phyloP scores from a whole-genome alignment of 2,888 invertebrate species.

The Cephus spinipes region DNA sequence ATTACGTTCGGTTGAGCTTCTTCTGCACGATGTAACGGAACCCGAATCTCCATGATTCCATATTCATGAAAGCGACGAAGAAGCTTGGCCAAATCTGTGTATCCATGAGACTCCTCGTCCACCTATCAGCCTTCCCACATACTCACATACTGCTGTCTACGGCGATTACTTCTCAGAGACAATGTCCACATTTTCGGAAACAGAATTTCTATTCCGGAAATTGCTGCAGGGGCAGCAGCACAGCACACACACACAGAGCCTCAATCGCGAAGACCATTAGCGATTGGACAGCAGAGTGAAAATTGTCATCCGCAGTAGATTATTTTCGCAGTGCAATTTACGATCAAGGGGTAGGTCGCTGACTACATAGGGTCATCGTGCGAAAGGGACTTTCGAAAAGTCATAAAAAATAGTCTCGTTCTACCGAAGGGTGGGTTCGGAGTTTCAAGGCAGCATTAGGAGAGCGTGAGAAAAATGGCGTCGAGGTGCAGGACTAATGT shows the following conservation, averaged over 20 bases:
- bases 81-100: constrained; percentile 25
- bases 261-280: not conserved
- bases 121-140: not conserved
- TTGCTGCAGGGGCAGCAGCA: not conserved
- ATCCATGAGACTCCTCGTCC: not conserved
- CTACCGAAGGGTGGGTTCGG: not conserved
- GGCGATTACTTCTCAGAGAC: not conserved
- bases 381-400: not conserved
- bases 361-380: not conserved
- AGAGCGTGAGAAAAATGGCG: constrained; percentile 33
- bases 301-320: not conserved
- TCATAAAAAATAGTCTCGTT: not conserved
- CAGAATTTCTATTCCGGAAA: not conserved
- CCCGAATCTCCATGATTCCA: constrained; percentile 38
- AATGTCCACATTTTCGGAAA: not conserved
- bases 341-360: not conserved
- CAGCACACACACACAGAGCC: not conserved
- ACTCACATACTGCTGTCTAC: not conserved
- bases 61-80: constrained; percentile 40
- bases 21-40: constrained; percentile 30
- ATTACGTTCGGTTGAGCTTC: constrained; percentile 41
- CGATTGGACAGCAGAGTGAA: not conserved
- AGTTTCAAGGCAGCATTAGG: not conserved
- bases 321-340: not conserved
- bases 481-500: constrained; percentile 34